Base-by-base conservation (phyloP, 1,140 invertebrate species). In the Diplogasteroides magnus region DNA sequence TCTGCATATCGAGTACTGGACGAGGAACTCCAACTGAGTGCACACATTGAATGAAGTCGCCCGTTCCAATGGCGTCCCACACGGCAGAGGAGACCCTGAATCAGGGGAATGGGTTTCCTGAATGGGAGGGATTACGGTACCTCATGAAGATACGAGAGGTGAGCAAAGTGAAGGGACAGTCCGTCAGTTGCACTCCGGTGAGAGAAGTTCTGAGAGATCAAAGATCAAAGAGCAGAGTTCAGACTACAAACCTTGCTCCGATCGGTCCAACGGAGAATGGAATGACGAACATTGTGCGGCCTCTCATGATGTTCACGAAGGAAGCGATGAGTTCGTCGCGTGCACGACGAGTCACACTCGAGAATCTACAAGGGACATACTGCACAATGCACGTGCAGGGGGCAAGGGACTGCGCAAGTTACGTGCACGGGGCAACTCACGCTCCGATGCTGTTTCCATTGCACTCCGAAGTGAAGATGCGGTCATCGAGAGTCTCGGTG, bases 181-280 rank as follows among this genome's bases (percentile, higher is more conserved):
- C 96, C 0, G 95, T 98, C 11, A 98, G 84, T 85, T 98, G 90
- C 65, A 98, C 90, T 3, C 94, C 95, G 79, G 96, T 93, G 85
- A 98, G 97, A 0, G 93, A 91, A 0, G 97, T 84, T 48, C 37
- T 48, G 37, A 48, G 37, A 48, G 37, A 48, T 48, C 37, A 48
- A 48, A 48, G 37, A 48, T 48, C 37, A 48, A 48, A 11, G 6
- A 19, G 19, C 19, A 48, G 37, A 19, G 37, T 11, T 48, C 6
- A 6, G 37, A 19, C 19, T 11, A 11, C 37, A 6, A 48, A 48
- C 0, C 91, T 90, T 0, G 92, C 94, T 0, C 91, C 91, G 19
- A 98, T 87, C 0, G 94, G 94, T 11, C 96, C 95, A 95, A 98
- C 98, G 61, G 91, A 94, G 86, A 94, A 98, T 15, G 96, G 94